These are phyloP conservation scores for Teleiodes luculella DNA, from an alignment of 2,888 invertebrate genomes.

Conservation along the genomic window DNA sequence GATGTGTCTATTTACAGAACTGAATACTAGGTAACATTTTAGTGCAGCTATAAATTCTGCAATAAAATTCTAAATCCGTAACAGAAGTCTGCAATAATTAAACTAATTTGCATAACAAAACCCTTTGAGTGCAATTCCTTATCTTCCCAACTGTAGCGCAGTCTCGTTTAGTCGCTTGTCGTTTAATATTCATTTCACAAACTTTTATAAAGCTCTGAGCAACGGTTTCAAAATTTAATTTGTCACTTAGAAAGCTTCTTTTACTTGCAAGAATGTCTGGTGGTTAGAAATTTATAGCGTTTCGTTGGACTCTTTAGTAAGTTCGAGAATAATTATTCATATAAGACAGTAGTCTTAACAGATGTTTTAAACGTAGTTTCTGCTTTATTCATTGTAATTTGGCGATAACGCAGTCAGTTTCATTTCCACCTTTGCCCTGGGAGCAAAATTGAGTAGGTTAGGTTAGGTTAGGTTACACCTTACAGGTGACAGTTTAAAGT, in stretches of 20 bases:
- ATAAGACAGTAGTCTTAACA: too few species aligned
- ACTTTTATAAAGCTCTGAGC: neutral
- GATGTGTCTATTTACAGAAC: too few species aligned
- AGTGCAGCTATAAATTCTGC: neutral
- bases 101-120: constrained; percentile 7
- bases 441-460: too few species aligned
- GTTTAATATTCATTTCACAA: constrained; percentile 1
- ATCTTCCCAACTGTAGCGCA: neutral
- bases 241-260: neutral
- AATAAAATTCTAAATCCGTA: neutral
- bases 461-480: too few species aligned
- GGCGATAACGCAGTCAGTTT: too few species aligned
- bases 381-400: too few species aligned
- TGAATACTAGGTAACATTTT: neutral
- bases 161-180: neutral
- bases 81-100: neutral
- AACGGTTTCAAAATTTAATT: constrained; percentile 2
- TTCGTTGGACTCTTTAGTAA: too few species aligned
- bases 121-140: constrained; percentile 7
- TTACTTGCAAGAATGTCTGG: neutral
- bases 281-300: too few species aligned
- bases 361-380: too few species aligned
- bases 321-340: too few species aligned
- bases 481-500: too few species aligned
- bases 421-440: too few species aligned